Evolutionary conservation across 1,140 invertebrate genomes (phyloP).

Genomic region (Microplitis mediator): DNA sequence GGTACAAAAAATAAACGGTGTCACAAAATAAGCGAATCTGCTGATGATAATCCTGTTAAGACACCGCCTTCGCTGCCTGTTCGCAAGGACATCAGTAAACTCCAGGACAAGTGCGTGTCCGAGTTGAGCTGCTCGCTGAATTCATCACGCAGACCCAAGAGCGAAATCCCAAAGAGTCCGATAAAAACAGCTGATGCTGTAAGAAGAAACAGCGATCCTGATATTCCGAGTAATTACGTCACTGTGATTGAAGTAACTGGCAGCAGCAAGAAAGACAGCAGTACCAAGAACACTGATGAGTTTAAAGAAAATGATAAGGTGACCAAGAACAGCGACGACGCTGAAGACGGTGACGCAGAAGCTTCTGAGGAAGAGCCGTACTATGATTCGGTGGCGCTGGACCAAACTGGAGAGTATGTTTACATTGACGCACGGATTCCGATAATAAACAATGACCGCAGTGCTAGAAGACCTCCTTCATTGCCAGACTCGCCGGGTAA

Average conservation of each 20-base stretch:
- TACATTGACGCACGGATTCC: conserved; percentile 72
- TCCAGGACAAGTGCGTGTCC: conserved; percentile 59
- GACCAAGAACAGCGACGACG: conserved; percentile 47
- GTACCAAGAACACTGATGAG: conserved; percentile 49
- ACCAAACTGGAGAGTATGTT: conserved; percentile 79
- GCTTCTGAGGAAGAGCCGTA: conserved; percentile 73
- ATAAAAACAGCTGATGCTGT: conserved; percentile 52
- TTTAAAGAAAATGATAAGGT: conserved; percentile 49
- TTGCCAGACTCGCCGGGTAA: conserved; percentile 77
- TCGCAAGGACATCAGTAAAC: conserved; percentile 55
- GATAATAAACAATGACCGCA: conserved; percentile 49
- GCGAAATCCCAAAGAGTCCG: conserved; percentile 58
- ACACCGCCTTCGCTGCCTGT: conserved; percentile 43
- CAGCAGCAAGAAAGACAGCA: conserved; percentile 56
- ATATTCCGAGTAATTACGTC: conserved; percentile 77
- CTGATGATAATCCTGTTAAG: neutral
- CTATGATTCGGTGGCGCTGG: conserved; percentile 81
- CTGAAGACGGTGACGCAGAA: conserved; percentile 61
- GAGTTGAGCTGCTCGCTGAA: conserved; percentile 57
- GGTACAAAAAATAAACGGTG: conserved; percentile 31
- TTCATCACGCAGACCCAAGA: conserved; percentile 54
- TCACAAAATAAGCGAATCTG: neutral
- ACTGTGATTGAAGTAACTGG: conserved; percentile 87
- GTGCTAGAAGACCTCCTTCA: conserved; percentile 51
- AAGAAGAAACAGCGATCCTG: conserved; percentile 58